Base-by-base conservation (phyloP, 2,113 vertebrate species). In the Pongo pygmaeus region DNA sequence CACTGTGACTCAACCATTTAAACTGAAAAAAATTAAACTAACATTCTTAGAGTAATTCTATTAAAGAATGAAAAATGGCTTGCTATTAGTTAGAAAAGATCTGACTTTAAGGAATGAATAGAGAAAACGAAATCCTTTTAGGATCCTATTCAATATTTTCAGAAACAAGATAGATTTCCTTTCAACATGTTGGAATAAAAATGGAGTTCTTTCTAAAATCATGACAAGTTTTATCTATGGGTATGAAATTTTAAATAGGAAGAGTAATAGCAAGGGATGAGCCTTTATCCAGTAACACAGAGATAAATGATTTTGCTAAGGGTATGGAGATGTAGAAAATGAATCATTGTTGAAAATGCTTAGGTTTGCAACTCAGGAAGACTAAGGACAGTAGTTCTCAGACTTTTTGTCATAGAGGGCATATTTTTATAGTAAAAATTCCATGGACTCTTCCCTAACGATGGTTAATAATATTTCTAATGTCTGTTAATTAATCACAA, bases 91-190 rank as follows among this genome's bases (percentile, higher is more conserved):
- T 93, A 84, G 94, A 93, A 96, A 96, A 94, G 94, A 86, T 67
- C 57, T 89, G 83, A 61, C 38, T 95, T 96, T 92, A 97, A 97
- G 70, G 64, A 95, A 95, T n/a, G 67, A 84, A 81, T 74, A 95
- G 84, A 89, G 74, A 80, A 97, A 93, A 95, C 93, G 64, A 97
- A 96, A 72, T 64, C 57, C 64, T 94, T 95, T 96, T 78, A 87
- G 70, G 52, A 94, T 97, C 96, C 86, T 87, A 88, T 92, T 96
- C 85, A 93, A 96, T 96, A 97, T 97, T 97, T 77, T 94, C 83
- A 78, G 97, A 92, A 96, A 96, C 89, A 97, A 97, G 96, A 95
- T 97, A 80, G 89, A 97, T 98, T 97, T 97, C 92, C 83, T 98
- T 95, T 97, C 89, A 96, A 89, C 17, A 14, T 64, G 22, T 72